Percentiles rank a stretch among this genome's conserved stretches.
Evolutionary conservation across 2,113 vertebrate species (phyloP).

Genomic region (Nerophis lumbriciformis): DNA sequence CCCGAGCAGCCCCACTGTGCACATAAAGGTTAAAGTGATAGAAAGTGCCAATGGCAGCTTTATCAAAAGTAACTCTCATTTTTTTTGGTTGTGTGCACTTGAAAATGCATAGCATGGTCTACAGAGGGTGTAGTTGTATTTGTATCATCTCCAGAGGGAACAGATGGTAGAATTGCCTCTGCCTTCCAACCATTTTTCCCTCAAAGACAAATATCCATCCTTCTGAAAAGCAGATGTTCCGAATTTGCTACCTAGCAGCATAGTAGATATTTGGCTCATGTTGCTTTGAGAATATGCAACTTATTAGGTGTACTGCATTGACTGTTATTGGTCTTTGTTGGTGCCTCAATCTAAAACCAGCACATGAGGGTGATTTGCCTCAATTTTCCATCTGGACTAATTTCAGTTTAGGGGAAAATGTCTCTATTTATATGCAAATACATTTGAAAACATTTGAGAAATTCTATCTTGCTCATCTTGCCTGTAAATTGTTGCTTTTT

Average conservation of each 20-base stretch:
- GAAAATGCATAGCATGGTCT: slow-evolving; percentile 1
- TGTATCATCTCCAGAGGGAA: slow-evolving; percentile 3
- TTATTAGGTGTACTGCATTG: slow-evolving; percentile 36
- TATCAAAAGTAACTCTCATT: no score
- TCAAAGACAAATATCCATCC: slow-evolving; percentile 23
- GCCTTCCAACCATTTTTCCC: slow-evolving; percentile 33
- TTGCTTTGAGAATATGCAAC: slow-evolving; percentile 35
- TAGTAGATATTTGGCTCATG: slow-evolving; percentile 10
- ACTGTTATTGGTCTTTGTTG: slow-evolving; percentile 18
- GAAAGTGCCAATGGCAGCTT: no score
- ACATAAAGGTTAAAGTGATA: neutral
- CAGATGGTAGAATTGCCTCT: neutral
- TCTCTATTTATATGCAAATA: slow-evolving; percentile 54
- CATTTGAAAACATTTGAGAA: slow-evolving; percentile 18
- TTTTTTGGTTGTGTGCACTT: no score
- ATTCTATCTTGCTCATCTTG: slow-evolving; percentile 13
- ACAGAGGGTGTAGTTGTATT: slow-evolving; percentile 13
- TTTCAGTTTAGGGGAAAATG: slow-evolving; percentile 34
- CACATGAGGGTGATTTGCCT: neutral
- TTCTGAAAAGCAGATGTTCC: slow-evolving; percentile 44
- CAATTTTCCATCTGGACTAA: slow-evolving; percentile 22
- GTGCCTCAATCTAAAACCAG: neutral
- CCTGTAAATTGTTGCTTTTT: slow-evolving; percentile 35
- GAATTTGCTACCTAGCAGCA: slow-evolving; percentile 26
- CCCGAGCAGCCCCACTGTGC: neutral